Evolutionary conservation across 2,888 invertebrate species (phyloP).

Genomic region (Morpho helenor): DNA sequence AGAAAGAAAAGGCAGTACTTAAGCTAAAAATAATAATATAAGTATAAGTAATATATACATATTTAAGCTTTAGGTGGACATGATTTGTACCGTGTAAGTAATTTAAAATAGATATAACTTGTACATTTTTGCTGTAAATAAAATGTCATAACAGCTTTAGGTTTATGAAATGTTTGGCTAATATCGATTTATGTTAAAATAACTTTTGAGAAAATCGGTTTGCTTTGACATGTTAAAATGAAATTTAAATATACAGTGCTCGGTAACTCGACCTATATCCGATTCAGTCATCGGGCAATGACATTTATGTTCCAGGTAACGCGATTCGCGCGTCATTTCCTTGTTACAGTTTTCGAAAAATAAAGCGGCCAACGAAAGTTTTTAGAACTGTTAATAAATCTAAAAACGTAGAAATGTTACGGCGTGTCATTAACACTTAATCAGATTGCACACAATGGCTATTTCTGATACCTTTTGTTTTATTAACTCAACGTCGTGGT

Average conservation of each 20-base stretch:
- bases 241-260: not conserved
- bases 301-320: conserved; percentile 7
- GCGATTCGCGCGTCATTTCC: conserved; percentile 2
- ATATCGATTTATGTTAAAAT: no score
- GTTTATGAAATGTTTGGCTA: no score
- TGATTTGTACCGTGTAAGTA: no score
- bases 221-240: no score
- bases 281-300: conserved; percentile 6
- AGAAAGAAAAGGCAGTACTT: no score
- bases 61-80: no score
- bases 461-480: conserved; percentile 5
- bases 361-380: not conserved
- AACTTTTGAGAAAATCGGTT: no score
- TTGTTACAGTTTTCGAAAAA: not conserved
- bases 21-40: no score
- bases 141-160: no score
- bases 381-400: conserved; percentile 2
- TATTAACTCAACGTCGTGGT: not conserved
- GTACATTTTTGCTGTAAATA: no score
- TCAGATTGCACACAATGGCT: not conserved
- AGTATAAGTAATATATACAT: no score
- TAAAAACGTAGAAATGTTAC: conserved; percentile 5
- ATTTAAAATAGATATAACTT: no score
- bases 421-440: conserved; percentile 12
- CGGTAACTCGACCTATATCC: conserved; percentile 5